Evolutionary conservation across 2,113 vertebrate species (phyloP).

Genomic region (Agelaius tricolor): DNA sequence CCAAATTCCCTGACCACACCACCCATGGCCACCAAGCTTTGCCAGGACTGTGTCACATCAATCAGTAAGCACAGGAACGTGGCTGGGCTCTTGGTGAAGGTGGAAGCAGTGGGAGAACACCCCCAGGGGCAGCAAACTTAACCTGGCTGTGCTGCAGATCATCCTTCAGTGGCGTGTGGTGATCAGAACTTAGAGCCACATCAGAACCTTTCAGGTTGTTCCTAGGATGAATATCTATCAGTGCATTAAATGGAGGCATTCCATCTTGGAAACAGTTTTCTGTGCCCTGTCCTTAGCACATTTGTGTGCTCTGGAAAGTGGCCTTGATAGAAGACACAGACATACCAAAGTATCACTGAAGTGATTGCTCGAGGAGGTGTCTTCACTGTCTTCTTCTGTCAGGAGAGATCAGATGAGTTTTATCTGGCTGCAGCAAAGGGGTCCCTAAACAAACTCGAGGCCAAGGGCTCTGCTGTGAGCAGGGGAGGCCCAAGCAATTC

Average conservation of each 20-base stretch:
- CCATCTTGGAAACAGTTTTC: neutral
- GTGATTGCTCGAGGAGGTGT: neutral
- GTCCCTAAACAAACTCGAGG: neutral
- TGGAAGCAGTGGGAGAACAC: neutral
- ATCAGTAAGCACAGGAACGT: neutral
- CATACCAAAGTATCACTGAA: neutral
- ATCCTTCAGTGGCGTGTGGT: neutral
- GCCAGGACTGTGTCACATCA: neutral
- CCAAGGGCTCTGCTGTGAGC: neutral
- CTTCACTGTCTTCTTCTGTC: neutral
- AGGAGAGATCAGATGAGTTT: neutral
- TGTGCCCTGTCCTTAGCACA: neutral
- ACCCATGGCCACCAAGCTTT: accelerated
- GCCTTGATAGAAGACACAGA: neutral
- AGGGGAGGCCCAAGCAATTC: neutral
- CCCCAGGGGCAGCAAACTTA: neutral
- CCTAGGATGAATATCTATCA: neutral
- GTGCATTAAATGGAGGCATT: neutral
- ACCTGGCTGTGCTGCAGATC: neutral
- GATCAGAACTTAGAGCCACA: neutral
- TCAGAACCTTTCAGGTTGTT: neutral
- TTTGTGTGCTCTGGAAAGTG: neutral
- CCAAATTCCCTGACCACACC: neutral
- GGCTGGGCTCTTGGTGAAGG: neutral
- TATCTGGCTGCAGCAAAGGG: neutral